Conservation (phyloP, 92 coral and sea anemone species). For the Siderastrea siderea region DNA sequence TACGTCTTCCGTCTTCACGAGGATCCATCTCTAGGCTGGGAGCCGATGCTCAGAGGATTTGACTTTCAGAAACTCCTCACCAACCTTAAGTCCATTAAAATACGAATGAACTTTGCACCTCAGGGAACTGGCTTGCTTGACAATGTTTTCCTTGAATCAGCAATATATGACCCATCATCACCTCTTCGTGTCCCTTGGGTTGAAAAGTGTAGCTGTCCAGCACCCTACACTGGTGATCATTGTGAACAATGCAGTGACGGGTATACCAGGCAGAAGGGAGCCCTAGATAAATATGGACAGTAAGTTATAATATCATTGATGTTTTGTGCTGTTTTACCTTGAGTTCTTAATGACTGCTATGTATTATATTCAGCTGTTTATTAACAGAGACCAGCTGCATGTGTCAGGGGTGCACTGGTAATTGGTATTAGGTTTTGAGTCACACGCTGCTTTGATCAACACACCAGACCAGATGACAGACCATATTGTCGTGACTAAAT, state of each 20-base stretch:
- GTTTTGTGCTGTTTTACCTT: background rate
- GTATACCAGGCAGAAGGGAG: conserved; percentile 73
- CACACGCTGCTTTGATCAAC: no score
- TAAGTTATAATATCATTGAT: conserved; percentile 43
- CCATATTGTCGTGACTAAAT: no score
- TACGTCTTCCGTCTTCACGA: conserved; percentile 93
- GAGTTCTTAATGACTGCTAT: no score
- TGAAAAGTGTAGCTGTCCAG: conserved; percentile 94
- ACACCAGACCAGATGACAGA: no score
- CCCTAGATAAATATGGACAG: conserved; percentile 80
- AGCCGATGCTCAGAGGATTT: conserved; percentile 83
- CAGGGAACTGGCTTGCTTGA: conserved; percentile 99
- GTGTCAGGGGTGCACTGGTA: no score
- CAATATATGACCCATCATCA: conserved; percentile 75
- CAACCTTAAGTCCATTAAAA: conserved; percentile 66
- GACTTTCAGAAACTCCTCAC: conserved; percentile 91
- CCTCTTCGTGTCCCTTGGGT: conserved; percentile 89
- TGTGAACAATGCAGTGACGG: conserved; percentile 93
- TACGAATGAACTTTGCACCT: conserved; percentile 93
- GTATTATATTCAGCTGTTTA: no score
- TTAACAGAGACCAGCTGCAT: no score
- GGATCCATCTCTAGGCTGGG: conserved; percentile 93
- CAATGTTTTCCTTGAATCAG: conserved; percentile 89
- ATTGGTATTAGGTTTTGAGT: no score
- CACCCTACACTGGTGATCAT: conserved; percentile 80